Conservation (phyloP, 37 sponge, comb jelly and placozoan genomes). For the Agelas oroides region DNA sequence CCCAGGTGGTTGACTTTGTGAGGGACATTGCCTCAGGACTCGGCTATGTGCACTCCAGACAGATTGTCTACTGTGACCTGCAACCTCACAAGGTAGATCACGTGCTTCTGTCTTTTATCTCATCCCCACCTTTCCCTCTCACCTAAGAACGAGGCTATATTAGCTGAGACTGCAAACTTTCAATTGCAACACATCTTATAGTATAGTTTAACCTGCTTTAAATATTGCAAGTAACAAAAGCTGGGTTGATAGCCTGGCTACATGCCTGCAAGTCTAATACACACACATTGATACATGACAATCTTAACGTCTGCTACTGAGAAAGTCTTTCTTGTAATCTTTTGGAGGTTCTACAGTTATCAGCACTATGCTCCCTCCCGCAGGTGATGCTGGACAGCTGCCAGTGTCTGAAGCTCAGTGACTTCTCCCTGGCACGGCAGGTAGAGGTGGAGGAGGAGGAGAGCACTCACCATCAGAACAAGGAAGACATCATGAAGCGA, state of each 20-base stretch:
- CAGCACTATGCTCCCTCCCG: not conserved
- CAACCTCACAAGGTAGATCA: conserved; percentile 56
- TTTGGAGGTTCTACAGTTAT: not conserved
- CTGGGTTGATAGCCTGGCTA: too few species aligned
- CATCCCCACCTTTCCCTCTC: too few species aligned
- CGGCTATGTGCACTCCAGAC: conserved; percentile 38
- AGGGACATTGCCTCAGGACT: conserved; percentile 59
- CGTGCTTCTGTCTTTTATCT: not conserved
- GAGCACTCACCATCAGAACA: not conserved
- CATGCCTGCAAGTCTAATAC: too few species aligned
- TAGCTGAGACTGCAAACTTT: too few species aligned
- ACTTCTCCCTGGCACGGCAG: conserved; percentile 37
- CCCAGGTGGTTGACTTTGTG: conserved; percentile 15
- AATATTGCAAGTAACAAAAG: too few species aligned
- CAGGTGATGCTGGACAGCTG: conserved; percentile 47
- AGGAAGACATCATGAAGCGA: not conserved
- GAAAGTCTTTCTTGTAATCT: too few species aligned
- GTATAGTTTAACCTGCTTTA: too few species aligned
- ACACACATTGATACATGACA: too few species aligned
- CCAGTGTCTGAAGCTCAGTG: conserved; percentile 46
- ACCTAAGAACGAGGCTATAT: too few species aligned
- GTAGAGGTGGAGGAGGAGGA: not conserved
- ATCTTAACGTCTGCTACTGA: too few species aligned
- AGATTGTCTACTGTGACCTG: conserved; percentile 63
- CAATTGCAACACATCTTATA: too few species aligned